Evolutionary conservation across 2,888 invertebrate species (phyloP).

Genomic region (Himalopsyche anomala): DNA sequence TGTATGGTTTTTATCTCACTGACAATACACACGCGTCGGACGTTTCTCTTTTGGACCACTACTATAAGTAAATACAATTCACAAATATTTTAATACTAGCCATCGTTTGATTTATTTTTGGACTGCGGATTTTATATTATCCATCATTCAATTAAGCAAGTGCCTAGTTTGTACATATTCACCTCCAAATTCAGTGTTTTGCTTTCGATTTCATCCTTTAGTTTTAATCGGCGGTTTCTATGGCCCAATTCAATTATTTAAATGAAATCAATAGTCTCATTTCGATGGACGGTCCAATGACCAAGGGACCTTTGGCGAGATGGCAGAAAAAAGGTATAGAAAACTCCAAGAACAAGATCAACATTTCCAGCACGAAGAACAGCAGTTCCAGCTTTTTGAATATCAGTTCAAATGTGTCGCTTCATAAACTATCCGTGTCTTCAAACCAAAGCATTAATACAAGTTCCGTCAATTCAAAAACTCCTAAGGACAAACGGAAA

Average conservation of each 20-base stretch:
- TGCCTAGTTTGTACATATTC: background rate
- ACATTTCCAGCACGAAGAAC: slow-evolving; percentile 74
- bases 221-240: slow-evolving; percentile 68
- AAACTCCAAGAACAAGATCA: slow-evolving; percentile 71
- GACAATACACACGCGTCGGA: slow-evolving; percentile 9
- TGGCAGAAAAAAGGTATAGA: slow-evolving; percentile 86
- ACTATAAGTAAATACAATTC: too few species aligned
- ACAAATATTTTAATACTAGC: too few species aligned
- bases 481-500: slow-evolving; percentile 80
- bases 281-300: slow-evolving; percentile 87
- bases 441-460: slow-evolving; percentile 78
- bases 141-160: background rate
- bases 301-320: slow-evolving; percentile 85
- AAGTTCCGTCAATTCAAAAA: slow-evolving; percentile 77
- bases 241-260: slow-evolving; percentile 89
- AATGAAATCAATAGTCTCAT: slow-evolving; percentile 88
- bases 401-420: slow-evolving; percentile 81
- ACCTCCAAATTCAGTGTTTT: background rate
- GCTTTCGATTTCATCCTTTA: background rate
- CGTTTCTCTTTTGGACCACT: slow-evolving; percentile 1
- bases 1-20: background rate
- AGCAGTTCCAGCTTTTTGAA: slow-evolving; percentile 74
- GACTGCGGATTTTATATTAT: background rate
- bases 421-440: slow-evolving; percentile 79
- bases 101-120: background rate